Percentiles rank a stretch among this genome's conserved stretches.
Conservation (phyloP, 2,888 invertebrate species). For the Leistus spinibarbis region DNA sequence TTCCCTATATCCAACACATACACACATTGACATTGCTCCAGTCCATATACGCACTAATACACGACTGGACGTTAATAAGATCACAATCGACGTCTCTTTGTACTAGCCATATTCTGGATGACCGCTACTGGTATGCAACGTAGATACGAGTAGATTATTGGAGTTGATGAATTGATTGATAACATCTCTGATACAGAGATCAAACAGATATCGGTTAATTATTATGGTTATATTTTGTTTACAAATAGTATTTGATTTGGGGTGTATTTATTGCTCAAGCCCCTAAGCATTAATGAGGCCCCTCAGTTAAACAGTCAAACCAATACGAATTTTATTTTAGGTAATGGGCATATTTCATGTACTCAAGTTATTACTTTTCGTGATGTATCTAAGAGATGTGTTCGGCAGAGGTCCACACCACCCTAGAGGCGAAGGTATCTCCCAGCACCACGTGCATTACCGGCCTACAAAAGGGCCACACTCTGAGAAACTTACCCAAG, state of each 20-base stretch:
- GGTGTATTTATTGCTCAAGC: too few species aligned
- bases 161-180: neutral
- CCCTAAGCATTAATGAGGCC: too few species aligned
- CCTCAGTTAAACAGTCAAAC: too few species aligned
- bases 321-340: neutral
- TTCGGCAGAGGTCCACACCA: constrained; percentile 69
- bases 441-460: constrained; percentile 63
- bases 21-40: neutral
- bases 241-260: neutral
- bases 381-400: neutral
- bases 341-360: neutral
- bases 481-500: constrained; percentile 68
- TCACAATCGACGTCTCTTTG: neutral
- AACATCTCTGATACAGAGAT: neutral
- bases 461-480: constrained; percentile 59
- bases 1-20: neutral
- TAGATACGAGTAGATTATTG: too few species aligned
- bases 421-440: constrained; percentile 61
- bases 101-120: neutral
- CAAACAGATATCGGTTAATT: neutral
- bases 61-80: neutral
- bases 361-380: neutral
- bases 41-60: neutral
- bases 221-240: neutral
- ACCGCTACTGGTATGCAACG: neutral